A percentile compares a stretch with the other conserved stretches of the same genome.
Evolutionary conservation across 2,888 invertebrate genomes (phyloP).

Genomic region (Napeogenes sylphis): DNA sequence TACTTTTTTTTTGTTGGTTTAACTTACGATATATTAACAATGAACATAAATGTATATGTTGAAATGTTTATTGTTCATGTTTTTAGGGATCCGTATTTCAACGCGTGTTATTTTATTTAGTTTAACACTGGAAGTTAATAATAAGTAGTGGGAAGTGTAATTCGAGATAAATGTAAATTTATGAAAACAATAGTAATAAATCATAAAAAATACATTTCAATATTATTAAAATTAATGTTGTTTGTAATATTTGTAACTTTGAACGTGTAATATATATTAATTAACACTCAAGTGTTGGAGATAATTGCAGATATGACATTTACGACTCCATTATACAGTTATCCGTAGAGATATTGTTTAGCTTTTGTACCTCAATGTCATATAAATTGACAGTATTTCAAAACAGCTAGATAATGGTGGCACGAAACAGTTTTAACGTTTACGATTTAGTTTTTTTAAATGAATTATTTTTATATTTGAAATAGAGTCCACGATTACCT

Average conservation of each 20-base stretch:
- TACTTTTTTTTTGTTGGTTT: conserved; percentile 23
- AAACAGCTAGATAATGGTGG: conserved; percentile 32
- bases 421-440: conserved; percentile 15
- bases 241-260: conserved; percentile 12
- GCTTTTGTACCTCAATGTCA: conserved; percentile 42
- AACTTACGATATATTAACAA: conserved; percentile 13
- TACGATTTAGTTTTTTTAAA: background rate
- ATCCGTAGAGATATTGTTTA: conserved; percentile 23
- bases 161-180: no score
- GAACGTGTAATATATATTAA: conserved; percentile 17
- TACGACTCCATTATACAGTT: conserved; percentile 11
- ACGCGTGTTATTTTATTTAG: background rate
- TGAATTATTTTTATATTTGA: background rate
- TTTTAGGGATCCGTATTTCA: background rate
- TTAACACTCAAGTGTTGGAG: conserved; percentile 10
- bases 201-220: no score
- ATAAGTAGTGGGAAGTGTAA: background rate
- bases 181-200: no score
- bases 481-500: no score
- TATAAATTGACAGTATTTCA: conserved; percentile 42
- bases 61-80: background rate
- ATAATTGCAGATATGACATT: conserved; percentile 16
- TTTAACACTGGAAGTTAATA: background rate
- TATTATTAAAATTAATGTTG: no score
- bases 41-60: background rate